Base-by-base conservation (phyloP, 92 coral and sea anemone species). In the Epizoanthus rinbou region DNA sequence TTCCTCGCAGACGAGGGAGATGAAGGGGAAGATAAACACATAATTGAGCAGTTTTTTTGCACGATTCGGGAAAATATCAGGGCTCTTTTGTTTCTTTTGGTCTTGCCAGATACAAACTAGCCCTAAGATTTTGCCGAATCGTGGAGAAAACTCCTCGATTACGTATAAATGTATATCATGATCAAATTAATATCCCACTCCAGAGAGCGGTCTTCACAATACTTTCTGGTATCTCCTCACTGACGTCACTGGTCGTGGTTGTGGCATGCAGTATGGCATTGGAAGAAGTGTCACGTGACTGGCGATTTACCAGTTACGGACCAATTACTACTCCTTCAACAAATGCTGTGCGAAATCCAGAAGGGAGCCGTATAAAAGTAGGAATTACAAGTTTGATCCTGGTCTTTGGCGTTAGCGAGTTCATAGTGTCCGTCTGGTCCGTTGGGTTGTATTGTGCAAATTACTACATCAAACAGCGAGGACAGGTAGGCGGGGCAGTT, bases 251-350 rank as follows among this genome's bases (percentile, higher is more conserved):
- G 18, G 69, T 7, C 57, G 52, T 76, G 41, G 69, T 76, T 19
- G 81, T 76, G 25, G 81, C 81, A 53, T 76, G 43, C 81, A 59
- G 81, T 69, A 66, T 76, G 81, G 69, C 81, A 35, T 68, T 76
- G 37, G 81, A 76, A 76, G 81, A 76, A 17, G 81, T 76, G 11
- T 58, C 81, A 19, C 81, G 81, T 21, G 69, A 57, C 53, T 58
- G 68, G 81, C 64, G 81, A 37, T 39, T 76, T 39, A 35, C 21
- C 6, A 76, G 81, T 76, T 76, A 76, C 57, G 24, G n/a, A 10
- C 39, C 69, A 19, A n/a, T 19, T 58, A 3, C 69, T 0, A 76
- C 54, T 6, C 56, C 81, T 58, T 76, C 81, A 31, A 58, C 81
- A 43, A 1, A 21, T 4, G 56, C 17, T 4, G 69, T 59, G 21